Evolutionary conservation across 2,113 vertebrate species (phyloP), one percentile per base, ranked within the genome.

Genomic region (Desmodus rotundus): DNA sequence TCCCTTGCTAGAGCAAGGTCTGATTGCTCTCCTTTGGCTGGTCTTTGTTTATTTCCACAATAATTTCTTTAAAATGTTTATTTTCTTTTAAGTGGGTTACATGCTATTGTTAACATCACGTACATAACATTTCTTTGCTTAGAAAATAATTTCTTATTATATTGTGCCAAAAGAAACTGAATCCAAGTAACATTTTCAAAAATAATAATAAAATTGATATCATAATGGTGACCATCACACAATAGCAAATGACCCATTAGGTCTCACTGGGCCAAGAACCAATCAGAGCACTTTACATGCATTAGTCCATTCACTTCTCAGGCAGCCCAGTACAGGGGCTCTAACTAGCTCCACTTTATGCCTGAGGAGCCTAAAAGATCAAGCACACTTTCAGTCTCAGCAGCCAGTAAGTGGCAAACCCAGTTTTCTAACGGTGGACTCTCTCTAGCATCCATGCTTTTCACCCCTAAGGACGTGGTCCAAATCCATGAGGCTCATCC

Each of bases 71-170:
- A 33, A 82, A 85, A 87, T 38, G 17, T 84, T 87, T 76, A 14
- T 95, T 96, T 95, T 89, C 86, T 89, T 86, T 72, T 33, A 63
- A 90, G 5, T 91, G 89, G 8, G 22, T 92, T 70, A 86, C 33
- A 88, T 6, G 20, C 15, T 41, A 84, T n/a, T 38, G n/a, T 68
- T 93, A 76, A 87, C 17, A 63, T 74, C 36, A 56, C 19, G 33
- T 16, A 45, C 63, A 74, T 11, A 26, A 68, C 83, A 86, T 83
- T 70, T 38, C 67, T 67, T 86, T 89, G 31, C n/a, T 78, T 47
- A 78, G 81, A 78, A 73, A 86, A 78, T 38, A 14, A 77, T 33
- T 47, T 89, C 15, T 58, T 77, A 65, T 83, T 72, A 24, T 3
- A 16, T 16, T 17, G 28, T 74, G 31, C n/a, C 13, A 17, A 81